Base-by-base conservation (phyloP, 2,888 invertebrate species). In the Hermodice carunculata region DNA sequence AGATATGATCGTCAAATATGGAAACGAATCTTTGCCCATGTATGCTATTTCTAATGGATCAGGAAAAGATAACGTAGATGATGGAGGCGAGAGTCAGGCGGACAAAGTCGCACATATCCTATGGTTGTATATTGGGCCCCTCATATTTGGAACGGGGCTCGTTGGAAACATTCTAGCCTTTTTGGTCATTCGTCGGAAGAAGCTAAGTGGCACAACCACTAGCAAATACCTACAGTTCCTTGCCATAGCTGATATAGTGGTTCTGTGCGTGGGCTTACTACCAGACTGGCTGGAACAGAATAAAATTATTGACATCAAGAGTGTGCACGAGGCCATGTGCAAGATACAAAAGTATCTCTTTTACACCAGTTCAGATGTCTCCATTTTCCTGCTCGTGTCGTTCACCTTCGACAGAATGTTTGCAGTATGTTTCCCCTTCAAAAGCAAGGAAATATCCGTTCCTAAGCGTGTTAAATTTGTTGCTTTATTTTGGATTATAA, bases 341-440 rank as follows among this genome's bases (percentile, higher is more conserved):
- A 79, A 80, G 58, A 31, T 80, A 1, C 81, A 82, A 65, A 78
- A 75, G 19, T 81, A 81, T 59, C 37, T 80, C 1, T 81, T 82
- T 3, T 83, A 82, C 65, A 59, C 77, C 0, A 71, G 75, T 0
- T 66, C 79, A 29, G 82, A 81, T 44, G 70, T 76, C 24, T 78
- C 81, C 31, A 80, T 80, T 0, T 83, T 82, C 82, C 72, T 79
- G 6, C 62, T 83, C 8, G 81, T 83, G 3, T 74, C 78, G 0
- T 80, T 82, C 26, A 82, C 81, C 6, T 59, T 81, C 3, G 82
- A 83, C 61, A 70, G 83, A 17, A 81, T 79, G 60, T 57, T 83
- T 11, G 79, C 74, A 17, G 81, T 83, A 1, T 77, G 79, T n/a
- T 69, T 77, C 32, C 83, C 83, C 0, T 72, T 80, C 42, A 64